Evolutionary conservation across 2,888 invertebrate species (phyloP).

Genomic region (Pseudococcus jackbeardsleyi): DNA sequence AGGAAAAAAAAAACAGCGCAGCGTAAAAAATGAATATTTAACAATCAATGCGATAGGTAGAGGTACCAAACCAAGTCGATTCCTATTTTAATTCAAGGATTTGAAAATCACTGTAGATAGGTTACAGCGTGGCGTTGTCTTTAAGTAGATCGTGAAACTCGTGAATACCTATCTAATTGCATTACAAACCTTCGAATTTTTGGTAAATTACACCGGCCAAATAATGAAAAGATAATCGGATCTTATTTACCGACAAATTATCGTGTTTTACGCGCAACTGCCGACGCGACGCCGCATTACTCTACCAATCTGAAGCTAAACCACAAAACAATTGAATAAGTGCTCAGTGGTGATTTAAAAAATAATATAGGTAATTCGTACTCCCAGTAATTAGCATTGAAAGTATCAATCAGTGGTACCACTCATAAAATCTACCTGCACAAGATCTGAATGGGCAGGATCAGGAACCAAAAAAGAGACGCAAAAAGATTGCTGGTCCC

Average conservation of each 20-base stretch:
- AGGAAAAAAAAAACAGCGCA: too few relatives aligned
- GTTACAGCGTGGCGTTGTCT: background rate
- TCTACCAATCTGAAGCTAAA: background rate
- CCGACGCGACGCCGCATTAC: background rate
- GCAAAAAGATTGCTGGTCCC: too few relatives aligned
- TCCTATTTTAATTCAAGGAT: constrained; percentile 13
- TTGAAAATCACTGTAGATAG: background rate
- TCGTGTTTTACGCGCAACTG: constrained; percentile 25
- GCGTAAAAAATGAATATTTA: too few relatives aligned
- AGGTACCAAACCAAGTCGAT: background rate
- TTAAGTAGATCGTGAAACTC: background rate
- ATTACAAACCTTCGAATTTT: constrained; percentile 19
- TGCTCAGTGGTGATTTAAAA: too few relatives aligned
- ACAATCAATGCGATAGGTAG: too few relatives aligned
- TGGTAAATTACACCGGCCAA: background rate
- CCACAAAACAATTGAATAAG: background rate
- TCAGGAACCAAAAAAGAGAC: too few relatives aligned
- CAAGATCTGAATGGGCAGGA: background rate
- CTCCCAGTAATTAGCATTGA: too few relatives aligned
- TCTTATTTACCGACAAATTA: background rate
- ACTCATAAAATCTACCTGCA: background rate
- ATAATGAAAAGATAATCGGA: background rate
- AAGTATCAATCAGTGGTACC: background rate
- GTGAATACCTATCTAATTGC: background rate
- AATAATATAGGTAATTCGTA: background rate